phyloP scores from a whole-genome alignment of 2,888 invertebrate genomes.

The Drosophila rellima region DNA sequence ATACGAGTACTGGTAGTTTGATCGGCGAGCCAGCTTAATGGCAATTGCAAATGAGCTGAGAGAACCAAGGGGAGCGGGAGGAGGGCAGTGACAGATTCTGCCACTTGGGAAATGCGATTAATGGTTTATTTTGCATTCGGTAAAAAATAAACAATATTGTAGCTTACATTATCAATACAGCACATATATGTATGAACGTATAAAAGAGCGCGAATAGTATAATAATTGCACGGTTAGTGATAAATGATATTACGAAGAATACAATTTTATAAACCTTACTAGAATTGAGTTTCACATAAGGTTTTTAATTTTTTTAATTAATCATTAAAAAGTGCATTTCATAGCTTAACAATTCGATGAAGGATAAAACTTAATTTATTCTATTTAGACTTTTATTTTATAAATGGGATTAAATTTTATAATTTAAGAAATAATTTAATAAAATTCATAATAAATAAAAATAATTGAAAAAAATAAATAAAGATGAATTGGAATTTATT shows the following conservation, averaged over 20 bases:
- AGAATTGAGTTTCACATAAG: not conserved
- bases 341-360: no score
- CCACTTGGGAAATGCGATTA: conserved; percentile 47
- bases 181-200: not conserved
- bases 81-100: conserved; percentile 5
- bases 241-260: not conserved
- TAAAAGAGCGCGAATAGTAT: not conserved
- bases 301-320: not conserved
- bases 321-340: no score
- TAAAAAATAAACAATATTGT: conserved; percentile 30
- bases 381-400: no score
- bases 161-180: conserved; percentile 20
- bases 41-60: conserved; percentile 58
- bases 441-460: no score
- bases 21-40: conserved; percentile 33
- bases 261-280: not conserved
- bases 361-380: no score
- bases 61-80: not conserved
- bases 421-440: no score
- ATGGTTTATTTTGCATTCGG: conserved; percentile 36
- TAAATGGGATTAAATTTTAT: no score
- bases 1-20: not conserved
- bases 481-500: no score
- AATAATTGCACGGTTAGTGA: not conserved
- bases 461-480: no score